Percentiles rank a stretch among this genome's conserved stretches.
These are phyloP conservation scores for Catalaphyllia jardinei DNA, from an alignment of 64 coral and sea anemone genomes.

Conservation along the genomic window DNA sequence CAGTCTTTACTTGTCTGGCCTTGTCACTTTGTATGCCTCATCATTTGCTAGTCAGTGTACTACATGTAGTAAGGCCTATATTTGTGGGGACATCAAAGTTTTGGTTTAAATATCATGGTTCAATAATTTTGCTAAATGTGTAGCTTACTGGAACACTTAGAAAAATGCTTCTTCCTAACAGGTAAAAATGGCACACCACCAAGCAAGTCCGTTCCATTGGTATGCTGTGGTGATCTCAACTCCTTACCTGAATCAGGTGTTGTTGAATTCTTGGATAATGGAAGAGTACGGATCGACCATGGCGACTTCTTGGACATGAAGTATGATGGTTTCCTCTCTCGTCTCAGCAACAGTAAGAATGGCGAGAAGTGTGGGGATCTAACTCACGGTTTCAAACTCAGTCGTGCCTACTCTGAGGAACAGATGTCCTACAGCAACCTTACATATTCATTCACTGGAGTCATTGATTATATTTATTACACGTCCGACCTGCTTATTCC, in stretches of 20 bases:
- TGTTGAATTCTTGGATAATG: conserved; percentile 96
- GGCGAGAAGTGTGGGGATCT: conserved; percentile 82
- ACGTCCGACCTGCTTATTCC: conserved; percentile 79
- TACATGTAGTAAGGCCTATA: no score
- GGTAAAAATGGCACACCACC: conserved; percentile 98
- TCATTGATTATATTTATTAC: conserved; percentile 99
- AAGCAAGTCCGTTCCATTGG: conserved; percentile 82
- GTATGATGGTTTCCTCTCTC: conserved; percentile 88
- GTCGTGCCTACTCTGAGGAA: conserved; percentile 85
- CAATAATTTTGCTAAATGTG: no score
- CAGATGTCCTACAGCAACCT: conserved; percentile 81
- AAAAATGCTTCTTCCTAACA: neutral
- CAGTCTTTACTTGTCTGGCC: no score
- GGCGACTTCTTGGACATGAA: conserved; percentile 92
- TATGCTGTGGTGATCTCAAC: conserved; percentile 94
- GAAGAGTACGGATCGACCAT: conserved; percentile 84
- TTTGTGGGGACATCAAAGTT: no score
- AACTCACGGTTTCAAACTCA: conserved; percentile 83
- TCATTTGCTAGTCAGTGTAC: no score
- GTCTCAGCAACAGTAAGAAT: conserved; percentile 90
- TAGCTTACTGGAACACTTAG: no score
- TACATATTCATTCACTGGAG: conserved; percentile 94
- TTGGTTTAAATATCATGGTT: no score
- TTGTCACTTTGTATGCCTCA: no score
- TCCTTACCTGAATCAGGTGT: conserved; percentile 91